Evolutionary conservation across 1,140 invertebrate genomes (phyloP).

Genomic region (Pogonus chalceus): DNA sequence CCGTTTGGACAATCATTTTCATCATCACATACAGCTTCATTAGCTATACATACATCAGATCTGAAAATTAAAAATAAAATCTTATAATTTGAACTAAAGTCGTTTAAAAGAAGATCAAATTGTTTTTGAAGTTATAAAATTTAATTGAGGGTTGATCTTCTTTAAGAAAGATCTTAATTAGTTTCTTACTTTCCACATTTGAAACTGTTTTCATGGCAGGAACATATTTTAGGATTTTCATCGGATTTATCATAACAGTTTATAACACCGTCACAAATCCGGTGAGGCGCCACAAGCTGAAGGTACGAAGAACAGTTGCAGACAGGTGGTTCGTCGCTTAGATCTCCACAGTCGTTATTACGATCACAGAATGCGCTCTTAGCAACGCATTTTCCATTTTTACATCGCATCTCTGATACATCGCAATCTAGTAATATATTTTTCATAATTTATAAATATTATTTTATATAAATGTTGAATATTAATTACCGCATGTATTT

Average conservation of each 20-base stretch:
- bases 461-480: background rate
- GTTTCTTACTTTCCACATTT: slow-evolving; percentile 37
- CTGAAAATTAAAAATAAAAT: slow-evolving; percentile 26
- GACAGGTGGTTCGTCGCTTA: slow-evolving; percentile 55
- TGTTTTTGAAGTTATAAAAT: slow-evolving; percentile 9
- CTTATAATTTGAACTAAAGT: background rate
- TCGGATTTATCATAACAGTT: slow-evolving; percentile 74
- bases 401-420: slow-evolving; percentile 51
- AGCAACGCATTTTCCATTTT: slow-evolving; percentile 52
- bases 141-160: slow-evolving; percentile 7
- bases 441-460: slow-evolving; percentile 8
- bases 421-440: slow-evolving; percentile 41
- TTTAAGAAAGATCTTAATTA: slow-evolving; percentile 8
- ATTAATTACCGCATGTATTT: slow-evolving; percentile 23
- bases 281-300: slow-evolving; percentile 47
- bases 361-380: slow-evolving; percentile 59
- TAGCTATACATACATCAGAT: slow-evolving; percentile 47
- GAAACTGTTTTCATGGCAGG: slow-evolving; percentile 43
- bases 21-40: slow-evolving; percentile 63
- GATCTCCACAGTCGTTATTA: slow-evolving; percentile 55
- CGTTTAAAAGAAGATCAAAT: slow-evolving; percentile 3
- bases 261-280: slow-evolving; percentile 65
- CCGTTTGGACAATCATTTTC: slow-evolving; percentile 54
- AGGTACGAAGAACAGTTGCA: slow-evolving; percentile 59
- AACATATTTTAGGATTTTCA: slow-evolving; percentile 54